Evolutionary conservation across 64 coral and sea anemone species (phyloP), one percentile per base, ranked within the genome.

Genomic region (Porites australiensis): DNA sequence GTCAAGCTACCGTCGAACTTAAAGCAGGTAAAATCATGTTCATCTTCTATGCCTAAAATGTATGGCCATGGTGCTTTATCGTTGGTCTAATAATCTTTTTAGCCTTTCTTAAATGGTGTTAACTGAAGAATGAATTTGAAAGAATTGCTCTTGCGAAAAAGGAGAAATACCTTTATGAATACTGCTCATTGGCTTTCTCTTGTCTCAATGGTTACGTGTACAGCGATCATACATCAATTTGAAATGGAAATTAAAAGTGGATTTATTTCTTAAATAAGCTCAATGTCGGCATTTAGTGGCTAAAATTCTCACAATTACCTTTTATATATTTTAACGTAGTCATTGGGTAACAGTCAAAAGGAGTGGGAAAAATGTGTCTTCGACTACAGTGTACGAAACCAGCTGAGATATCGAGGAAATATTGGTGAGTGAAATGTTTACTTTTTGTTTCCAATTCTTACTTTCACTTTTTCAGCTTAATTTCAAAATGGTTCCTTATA

Each of bases 331-430:
- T 58, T 68, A 11, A 11, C 44, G 69, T 69, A 98, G 96, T 86
- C 93, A 19, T 60, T 98, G 50, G 78, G 77, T 70, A 98, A 98
- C 58, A 98, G 84, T 64, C 88, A 90, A 22, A 98, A 91, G 82
- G 96, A 98, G 64, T 98, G 91, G 86, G 96, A 95, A 86, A 98
- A 98, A 66, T 77, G 84, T 50, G 93, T 98, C 23, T 98, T 98
- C 78, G 96, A 98, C 58, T 98, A 95, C 86, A 98, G 96, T 74
- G 96, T 98, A 16, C 75, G 92, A 64, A 98, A 98, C 83, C 96
- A 98, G 49, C 86, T 98, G 6, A 82, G 96, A 27, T 98, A 98
- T 77, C 89, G 96, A 54, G 96, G 96, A 79, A 98, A 98, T 69
- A 98, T 98, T 49, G 96, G 96, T 98, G 16, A 92, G 96, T 88